phyloP scores from a whole-genome alignment of 2,797 vertebrate species.

The Siniperca obscura region DNA sequence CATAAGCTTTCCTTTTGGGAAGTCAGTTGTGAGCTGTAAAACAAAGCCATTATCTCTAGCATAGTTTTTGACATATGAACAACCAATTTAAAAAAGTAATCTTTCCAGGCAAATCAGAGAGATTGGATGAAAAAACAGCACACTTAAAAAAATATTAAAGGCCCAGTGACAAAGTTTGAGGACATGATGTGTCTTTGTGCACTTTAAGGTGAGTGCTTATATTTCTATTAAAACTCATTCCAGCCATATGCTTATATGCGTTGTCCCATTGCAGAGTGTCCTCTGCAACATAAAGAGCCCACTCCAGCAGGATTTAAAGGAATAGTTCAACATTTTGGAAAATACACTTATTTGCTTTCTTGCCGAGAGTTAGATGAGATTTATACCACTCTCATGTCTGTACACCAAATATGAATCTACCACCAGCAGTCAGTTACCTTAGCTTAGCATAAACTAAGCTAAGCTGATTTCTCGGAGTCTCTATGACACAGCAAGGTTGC shows the following conservation, averaged over 20 bases:
- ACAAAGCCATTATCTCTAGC: background rate
- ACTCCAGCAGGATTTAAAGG: background rate
- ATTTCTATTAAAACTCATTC: background rate
- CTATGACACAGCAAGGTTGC: background rate
- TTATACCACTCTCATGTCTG: background rate
- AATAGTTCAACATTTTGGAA: background rate
- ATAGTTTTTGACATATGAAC: background rate
- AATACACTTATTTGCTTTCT: background rate
- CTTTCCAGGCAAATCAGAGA: background rate
- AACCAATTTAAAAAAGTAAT: background rate
- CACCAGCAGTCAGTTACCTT: background rate
- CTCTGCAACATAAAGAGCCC: background rate
- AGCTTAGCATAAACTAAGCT: background rate
- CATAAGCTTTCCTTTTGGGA: background rate
- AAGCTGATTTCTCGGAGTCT: background rate
- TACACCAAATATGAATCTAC: background rate
- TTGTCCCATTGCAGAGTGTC: background rate
- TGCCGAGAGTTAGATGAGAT: too few relatives aligned
- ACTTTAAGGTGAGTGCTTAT: constrained; percentile 12
- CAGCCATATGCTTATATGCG: background rate
- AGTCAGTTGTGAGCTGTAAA: constrained; percentile 7
- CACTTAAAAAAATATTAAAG: background rate
- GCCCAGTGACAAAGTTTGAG: background rate
- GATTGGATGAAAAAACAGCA: constrained; percentile 5
- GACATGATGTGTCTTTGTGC: constrained; percentile 9